Evolutionary conservation across 2,888 invertebrate species (phyloP).

Genomic region (Alloscopus bannaensis): DNA sequence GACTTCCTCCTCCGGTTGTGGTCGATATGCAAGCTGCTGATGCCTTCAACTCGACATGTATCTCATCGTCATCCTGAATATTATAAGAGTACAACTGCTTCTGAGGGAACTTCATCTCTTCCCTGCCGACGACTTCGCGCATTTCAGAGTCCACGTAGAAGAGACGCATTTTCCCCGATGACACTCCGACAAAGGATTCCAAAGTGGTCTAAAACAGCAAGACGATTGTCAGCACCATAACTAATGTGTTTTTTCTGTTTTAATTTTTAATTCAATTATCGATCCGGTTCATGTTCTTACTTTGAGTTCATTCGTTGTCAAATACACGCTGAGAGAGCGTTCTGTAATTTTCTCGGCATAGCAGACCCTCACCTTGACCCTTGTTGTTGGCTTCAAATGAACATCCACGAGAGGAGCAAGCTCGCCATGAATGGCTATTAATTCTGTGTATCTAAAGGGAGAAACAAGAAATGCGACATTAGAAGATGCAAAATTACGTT

Average conservation of each 20-base stretch:
- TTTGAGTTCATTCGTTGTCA: slow-evolving; percentile 86
- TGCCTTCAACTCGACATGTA: slow-evolving; percentile 82
- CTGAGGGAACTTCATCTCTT: slow-evolving; percentile 91
- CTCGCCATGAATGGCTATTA: slow-evolving; percentile 90
- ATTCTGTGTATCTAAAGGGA: slow-evolving; percentile 84
- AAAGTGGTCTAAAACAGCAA: slow-evolving; percentile 75
- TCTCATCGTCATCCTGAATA: slow-evolving; percentile 91
- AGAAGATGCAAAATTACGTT: slow-evolving; percentile 1
- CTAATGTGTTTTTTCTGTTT: no score
- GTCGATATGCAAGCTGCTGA: slow-evolving; percentile 11
- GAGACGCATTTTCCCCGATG: slow-evolving; percentile 89
- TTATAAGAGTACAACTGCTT: slow-evolving; percentile 94
- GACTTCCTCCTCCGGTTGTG: no score
- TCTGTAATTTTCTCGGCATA: slow-evolving; percentile 79
- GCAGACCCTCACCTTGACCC: slow-evolving; percentile 89
- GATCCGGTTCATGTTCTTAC: no score
- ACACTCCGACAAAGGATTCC: slow-evolving; percentile 87
- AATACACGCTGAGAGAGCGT: slow-evolving; percentile 83
- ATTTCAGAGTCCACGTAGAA: slow-evolving; percentile 89
- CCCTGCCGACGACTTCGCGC: slow-evolving; percentile 81
- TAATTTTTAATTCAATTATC: no score
- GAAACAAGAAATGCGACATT: slow-evolving; percentile 9
- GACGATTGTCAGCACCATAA: no score
- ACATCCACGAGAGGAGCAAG: slow-evolving; percentile 93
- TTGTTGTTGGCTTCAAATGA: slow-evolving; percentile 84